Base-by-base conservation (phyloP, 2,888 invertebrate genomes). In the Drosophila vallismaia region DNA sequence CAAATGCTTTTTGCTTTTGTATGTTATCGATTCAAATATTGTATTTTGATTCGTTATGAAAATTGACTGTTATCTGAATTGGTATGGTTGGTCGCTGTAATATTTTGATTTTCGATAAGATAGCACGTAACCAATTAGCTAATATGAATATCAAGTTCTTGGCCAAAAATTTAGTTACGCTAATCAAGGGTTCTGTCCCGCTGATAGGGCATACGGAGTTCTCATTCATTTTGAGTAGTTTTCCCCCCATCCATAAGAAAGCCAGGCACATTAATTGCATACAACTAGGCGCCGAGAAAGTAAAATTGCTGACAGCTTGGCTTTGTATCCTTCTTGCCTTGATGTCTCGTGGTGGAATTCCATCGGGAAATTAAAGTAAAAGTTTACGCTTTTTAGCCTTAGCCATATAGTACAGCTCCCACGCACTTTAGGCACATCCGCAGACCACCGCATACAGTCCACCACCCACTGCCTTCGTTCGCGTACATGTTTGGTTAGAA, bases 351-450 rank as follows among this genome's bases (percentile, higher is more conserved):
- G 76, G 66, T 71, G 64, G 79, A 76, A 83, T 78, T 83, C 82
- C 86, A 54, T 75, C 86, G 82, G 82, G 82, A 83, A 83, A 83
- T 83, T 83, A 83, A 83, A 83, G 83, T 86, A 83, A 83, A 80
- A 83, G 86, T 80, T 83, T 78, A 78, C 78, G 83, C 75, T 86
- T 80, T 79, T 83, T 81, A 81, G 84, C 78, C 67, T 57, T 75
- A 75, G 64, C 62, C 56, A 62, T 59, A 45, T 33, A 31, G 31
- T 12, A 33, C 24, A 31, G 31, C 36, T 38, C 50, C 36, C 66
- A 77, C 82, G 76, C 85, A 82, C 71, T 69, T 72, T 50, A 46
- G 75, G 55, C 70, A 72, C 68, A 19, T 19, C 19, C 19, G 19
- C 19, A 19, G 46, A 33, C 7, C 51, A 9, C 33, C 38, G 36